phyloP scores from a whole-genome alignment of 2,113 vertebrate genomes.

The Sinocyclocheilus anophthalmus region DNA sequence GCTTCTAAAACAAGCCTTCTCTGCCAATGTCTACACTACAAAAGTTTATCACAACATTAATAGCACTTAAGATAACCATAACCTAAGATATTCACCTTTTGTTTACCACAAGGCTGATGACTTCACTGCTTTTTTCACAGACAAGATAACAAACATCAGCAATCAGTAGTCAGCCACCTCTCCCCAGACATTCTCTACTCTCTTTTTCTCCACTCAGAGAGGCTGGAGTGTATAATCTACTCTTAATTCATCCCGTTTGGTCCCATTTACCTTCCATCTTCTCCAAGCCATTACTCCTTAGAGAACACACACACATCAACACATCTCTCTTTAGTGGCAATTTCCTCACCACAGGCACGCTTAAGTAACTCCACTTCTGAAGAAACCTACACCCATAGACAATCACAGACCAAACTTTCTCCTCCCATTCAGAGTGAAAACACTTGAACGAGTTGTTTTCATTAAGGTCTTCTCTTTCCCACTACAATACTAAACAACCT shows the following conservation, averaged over 20 bases:
- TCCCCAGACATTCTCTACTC: not conserved
- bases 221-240: not conserved
- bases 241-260: not conserved
- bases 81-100: not conserved
- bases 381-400: not conserved
- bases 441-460: not conserved
- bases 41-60: not conserved
- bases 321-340: not conserved
- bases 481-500: not conserved
- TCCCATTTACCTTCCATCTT: not conserved
- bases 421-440: not conserved
- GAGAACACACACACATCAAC: not conserved
- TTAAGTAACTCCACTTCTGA: not conserved
- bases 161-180: not conserved
- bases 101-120: not conserved
- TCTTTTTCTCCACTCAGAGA: not conserved
- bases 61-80: not conserved
- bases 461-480: slow-evolving; percentile 8
- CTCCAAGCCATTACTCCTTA: not conserved
- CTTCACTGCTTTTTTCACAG: not conserved
- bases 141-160: not conserved
- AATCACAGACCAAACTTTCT: not conserved
- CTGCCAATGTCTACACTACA: not conserved
- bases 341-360: not conserved
- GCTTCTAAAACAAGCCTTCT: not conserved